Evolutionary conservation across 2,888 invertebrate species (phyloP).

Genomic region (Acrobasis repandana): DNA sequence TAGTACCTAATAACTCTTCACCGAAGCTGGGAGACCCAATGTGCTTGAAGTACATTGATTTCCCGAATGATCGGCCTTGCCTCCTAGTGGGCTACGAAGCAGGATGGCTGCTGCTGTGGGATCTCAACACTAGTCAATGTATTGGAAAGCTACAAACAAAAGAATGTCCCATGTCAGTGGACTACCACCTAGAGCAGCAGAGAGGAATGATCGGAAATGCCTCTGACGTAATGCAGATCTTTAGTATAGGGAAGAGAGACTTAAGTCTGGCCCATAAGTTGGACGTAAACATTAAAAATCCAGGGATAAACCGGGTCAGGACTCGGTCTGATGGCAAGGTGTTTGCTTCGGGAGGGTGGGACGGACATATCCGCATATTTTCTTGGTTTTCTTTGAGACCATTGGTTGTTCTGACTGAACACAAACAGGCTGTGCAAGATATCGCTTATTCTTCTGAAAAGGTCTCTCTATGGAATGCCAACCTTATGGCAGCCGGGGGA

Average conservation of each 20-base stretch:
- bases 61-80: conserved; percentile 73
- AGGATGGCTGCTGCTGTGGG: conserved; percentile 88
- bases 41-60: conserved; percentile 82
- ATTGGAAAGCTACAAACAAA: conserved; percentile 82
- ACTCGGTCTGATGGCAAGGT: conserved; percentile 88
- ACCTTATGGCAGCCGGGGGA: conserved; percentile 90
- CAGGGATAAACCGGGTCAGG: conserved; percentile 87
- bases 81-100: conserved; percentile 89
- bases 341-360: conserved; percentile 89
- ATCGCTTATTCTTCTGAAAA: conserved; percentile 86
- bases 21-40: conserved; percentile 85
- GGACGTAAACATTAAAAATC: conserved; percentile 87
- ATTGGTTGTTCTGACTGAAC: conserved; percentile 88
- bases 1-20: conserved; percentile 60
- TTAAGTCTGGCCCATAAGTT: conserved; percentile 81
- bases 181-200: conserved; percentile 85
- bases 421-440: conserved; percentile 87
- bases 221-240: conserved; percentile 84
- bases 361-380: conserved; percentile 88
- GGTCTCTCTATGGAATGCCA: conserved; percentile 87
- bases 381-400: conserved; percentile 90
- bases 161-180: conserved; percentile 87
- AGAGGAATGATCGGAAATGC: conserved; percentile 87
- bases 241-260: conserved; percentile 81
- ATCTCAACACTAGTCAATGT: conserved; percentile 83